Conservation (phyloP, 2,888 invertebrate genomes). For the Drosophila lacicola region DNA sequence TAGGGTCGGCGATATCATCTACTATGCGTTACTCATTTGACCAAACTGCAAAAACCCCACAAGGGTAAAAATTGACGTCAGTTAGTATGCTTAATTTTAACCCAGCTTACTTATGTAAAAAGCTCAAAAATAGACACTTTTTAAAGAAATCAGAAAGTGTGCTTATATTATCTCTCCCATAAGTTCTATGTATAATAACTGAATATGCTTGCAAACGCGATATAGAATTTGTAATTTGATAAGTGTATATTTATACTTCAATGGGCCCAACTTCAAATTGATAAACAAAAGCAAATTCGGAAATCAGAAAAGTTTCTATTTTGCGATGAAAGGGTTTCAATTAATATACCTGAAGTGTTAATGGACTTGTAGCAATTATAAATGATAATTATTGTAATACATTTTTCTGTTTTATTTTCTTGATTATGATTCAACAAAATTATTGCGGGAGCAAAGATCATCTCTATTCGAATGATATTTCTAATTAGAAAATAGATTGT, state of each 20-base stretch:
- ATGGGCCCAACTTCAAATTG: neutral
- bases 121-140: too few relatives aligned
- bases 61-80: too few relatives aligned
- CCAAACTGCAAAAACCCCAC: too few relatives aligned
- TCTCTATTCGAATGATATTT: neutral
- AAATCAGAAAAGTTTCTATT: neutral
- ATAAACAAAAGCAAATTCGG: neutral
- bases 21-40: too few relatives aligned
- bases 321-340: conserved; percentile 6
- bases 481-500: neutral
- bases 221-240: neutral
- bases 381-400: neutral
- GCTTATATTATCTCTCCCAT: too few relatives aligned
- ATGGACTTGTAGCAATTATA: neutral
- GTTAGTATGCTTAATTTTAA: too few relatives aligned
- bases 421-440: neutral
- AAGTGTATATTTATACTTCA: neutral
- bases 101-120: too few relatives aligned
- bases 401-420: neutral
- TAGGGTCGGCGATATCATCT: too few relatives aligned
- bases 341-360: neutral
- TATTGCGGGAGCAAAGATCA: neutral
- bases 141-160: too few relatives aligned
- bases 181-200: neutral
- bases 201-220: neutral